Conservation (phyloP, 2,797 vertebrate genomes). For the Pteronotus mesoamericanus region DNA sequence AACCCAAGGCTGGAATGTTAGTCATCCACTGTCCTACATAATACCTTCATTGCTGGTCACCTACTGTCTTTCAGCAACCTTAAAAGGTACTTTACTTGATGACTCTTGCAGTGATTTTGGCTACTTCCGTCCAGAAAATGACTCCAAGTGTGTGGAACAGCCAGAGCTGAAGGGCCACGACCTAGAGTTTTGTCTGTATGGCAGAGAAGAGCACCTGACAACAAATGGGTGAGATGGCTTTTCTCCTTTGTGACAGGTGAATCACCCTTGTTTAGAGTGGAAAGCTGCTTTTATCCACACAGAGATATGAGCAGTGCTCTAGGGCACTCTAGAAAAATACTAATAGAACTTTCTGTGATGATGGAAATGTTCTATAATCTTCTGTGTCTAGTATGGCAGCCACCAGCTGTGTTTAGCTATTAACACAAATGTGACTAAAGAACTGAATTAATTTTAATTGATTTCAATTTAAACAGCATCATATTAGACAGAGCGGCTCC, state of each 20-base stretch:
- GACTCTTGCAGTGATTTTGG: slow-evolving; percentile 90
- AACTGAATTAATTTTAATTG: background rate
- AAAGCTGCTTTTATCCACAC: background rate
- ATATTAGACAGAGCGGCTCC: background rate
- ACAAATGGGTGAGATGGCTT: slow-evolving; percentile 87
- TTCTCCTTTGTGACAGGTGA: background rate
- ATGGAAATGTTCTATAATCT: background rate
- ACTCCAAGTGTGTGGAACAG: slow-evolving; percentile 91
- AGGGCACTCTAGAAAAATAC: background rate
- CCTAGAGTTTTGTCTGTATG: slow-evolving; percentile 92
- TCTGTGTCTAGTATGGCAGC: background rate
- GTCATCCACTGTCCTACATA: background rate
- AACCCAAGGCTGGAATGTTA: background rate
- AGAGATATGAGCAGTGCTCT: too few relatives aligned
- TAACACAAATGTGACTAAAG: background rate
- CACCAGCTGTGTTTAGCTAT: background rate
- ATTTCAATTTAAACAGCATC: background rate
- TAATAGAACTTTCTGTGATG: background rate
- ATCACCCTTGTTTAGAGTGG: background rate
- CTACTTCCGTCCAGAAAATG: slow-evolving; percentile 93
- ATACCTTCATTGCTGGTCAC: background rate
- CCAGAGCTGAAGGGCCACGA: slow-evolving; percentile 90
- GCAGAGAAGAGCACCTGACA: slow-evolving; percentile 88
- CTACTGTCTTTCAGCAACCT: background rate
- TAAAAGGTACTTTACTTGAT: slow-evolving; percentile 35